Evolutionary conservation across 1,140 invertebrate genomes (phyloP), one percentile per base, ranked within the genome.

Genomic region (Drosophila ohnishii): DNA sequence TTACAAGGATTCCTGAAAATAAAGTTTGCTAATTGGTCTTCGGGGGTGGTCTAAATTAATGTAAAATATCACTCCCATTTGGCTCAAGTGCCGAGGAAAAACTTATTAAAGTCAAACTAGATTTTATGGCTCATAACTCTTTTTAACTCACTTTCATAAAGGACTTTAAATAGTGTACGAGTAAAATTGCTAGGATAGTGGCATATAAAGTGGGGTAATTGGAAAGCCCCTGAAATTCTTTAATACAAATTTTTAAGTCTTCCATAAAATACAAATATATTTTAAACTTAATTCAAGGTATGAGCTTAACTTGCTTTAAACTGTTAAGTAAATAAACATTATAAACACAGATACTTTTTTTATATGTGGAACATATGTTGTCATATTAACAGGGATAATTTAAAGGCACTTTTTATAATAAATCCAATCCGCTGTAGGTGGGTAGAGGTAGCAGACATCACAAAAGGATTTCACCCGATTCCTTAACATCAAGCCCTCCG

Each of bases 11-110:
- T 71, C 35, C 50, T 34, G 28, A 48, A 48, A 13, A 39, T 58
- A 48, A 47, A 70, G 35, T 69, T 70, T 19, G 13, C 65, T 70
- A 70, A 71, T 70, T 58, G 51, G 51, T 42, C 42, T 28, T 10
- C 5, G 28, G 39, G 67, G 30, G 6, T 13, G 13, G 64, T 28
- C 4, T 66, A 42, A 51, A 51, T 30, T 65, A 55, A 25, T 37
- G 51, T 55, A 55, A 55, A 55, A 55, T 55, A 55, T 55, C 13
- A 55, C 51, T n/a, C 19, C 51, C 13, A 37, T 51, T 51, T 34
- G 50, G 13, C 14, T 28, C 13, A 48, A 48, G 45, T 28, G 14
- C 14, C 22, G 11, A 7, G 51, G 5, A 55, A 55, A 55, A 55
- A 55, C 34, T 53, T 53, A 22, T 53, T 53, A 37, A 53, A 53